Evolutionary conservation across 2,113 vertebrate genomes (phyloP).

Genomic region (Gnathonemus echidnorhynchus): DNA sequence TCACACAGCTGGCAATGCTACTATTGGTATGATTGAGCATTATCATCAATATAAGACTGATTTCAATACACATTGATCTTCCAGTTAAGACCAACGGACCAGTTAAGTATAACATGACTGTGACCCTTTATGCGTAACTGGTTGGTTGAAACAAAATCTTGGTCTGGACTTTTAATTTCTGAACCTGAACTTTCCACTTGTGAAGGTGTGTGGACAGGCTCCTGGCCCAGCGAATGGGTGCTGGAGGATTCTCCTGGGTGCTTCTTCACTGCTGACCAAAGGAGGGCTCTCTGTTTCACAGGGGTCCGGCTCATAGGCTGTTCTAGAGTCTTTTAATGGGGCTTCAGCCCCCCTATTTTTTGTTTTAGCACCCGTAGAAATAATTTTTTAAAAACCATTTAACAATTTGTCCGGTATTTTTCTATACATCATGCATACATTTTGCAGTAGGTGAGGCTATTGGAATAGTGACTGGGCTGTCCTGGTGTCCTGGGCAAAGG

Average conservation of each 20-base stretch:
- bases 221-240: background rate
- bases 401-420: too few species aligned
- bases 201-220: background rate
- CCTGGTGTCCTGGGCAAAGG: background rate
- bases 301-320: background rate
- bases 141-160: too few species aligned
- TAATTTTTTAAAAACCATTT: background rate
- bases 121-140: background rate
- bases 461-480: background rate
- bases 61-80: background rate
- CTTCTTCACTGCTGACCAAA: too few species aligned
- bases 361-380: background rate
- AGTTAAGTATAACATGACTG: background rate
- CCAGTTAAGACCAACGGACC: background rate
- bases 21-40: background rate
- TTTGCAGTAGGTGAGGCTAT: background rate
- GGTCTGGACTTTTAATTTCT: background rate
- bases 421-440: too few species aligned
- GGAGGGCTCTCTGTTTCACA: background rate
- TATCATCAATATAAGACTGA: background rate
- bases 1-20: background rate
- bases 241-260: background rate
- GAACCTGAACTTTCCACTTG: background rate
- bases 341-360: background rate
- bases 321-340: background rate